A percentile compares a stretch with the other conserved stretches of the same genome.
phyloP scores from a whole-genome alignment of 2,888 invertebrate genomes.

The Eustalomyia histrio region DNA sequence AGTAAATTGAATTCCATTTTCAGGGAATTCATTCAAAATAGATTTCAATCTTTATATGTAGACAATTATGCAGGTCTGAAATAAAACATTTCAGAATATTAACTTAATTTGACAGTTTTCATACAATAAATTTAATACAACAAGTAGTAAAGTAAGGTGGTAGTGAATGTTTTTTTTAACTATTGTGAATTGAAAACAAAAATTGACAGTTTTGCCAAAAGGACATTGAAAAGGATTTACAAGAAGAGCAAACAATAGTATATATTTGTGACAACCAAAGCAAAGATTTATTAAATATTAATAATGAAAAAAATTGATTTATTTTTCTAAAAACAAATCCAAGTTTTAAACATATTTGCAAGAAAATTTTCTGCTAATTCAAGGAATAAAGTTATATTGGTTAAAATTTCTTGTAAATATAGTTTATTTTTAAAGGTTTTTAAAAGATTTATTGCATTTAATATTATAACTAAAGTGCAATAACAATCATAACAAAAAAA shows the following conservation, averaged over 20 bases:
- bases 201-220: neutral
- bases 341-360: neutral
- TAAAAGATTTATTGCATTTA: neutral
- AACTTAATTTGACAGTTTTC: too few species aligned
- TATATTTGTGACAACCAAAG: neutral
- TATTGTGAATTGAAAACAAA: neutral
- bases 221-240: neutral
- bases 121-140: too few species aligned
- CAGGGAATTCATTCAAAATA: too few species aligned
- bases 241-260: neutral
- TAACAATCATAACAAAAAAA: conserved; percentile 45
- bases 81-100: too few species aligned
- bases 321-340: neutral
- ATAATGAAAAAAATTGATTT: neutral
- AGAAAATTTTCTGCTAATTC: too few species aligned
- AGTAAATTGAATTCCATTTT: too few species aligned
- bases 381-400: neutral
- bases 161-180: neutral
- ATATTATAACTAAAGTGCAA: conserved; percentile 7
- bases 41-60: too few species aligned
- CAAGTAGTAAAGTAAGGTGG: too few species aligned
- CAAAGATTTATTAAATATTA: neutral
- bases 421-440: neutral
- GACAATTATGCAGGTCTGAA: too few species aligned
- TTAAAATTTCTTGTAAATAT: neutral